Evolutionary conservation across 1,140 invertebrate species (phyloP), one percentile per base, ranked within the genome.

Genomic region (Brachystomella parvula): DNA sequence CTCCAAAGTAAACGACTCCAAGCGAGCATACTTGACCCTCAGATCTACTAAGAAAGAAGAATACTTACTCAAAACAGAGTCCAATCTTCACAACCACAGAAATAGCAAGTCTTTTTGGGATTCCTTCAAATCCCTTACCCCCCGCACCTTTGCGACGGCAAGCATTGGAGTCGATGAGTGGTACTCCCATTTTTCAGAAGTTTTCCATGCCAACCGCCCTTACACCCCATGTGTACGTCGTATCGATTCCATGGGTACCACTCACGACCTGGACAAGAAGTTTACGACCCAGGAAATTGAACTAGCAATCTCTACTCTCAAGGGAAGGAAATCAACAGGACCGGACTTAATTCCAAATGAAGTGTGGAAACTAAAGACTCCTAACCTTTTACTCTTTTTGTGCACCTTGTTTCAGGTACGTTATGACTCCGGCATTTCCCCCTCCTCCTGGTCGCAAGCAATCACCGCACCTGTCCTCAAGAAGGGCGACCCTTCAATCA

Each of bases 331-430:
- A 65, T 64, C 73, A 12, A 61, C 68, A n/a, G 73, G 73, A 47
- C 31, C 53, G 32, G 73, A 75, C 65, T 70, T 65, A 28, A 74
- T 75, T 31, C 58, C 64, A 12, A 66, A 64, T 49, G 72, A 75
- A 62, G 24, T 73, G 12, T 66, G 69, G 61, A 75, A 75, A 65
- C 35, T 53, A 17, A 19, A 53, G 19, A 47, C n/a, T n/a, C 29
- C 12, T 33, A 3, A 30, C 2, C 3, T 31, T 1, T 47, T 6
- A 44, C 0, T 29, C 26, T 12, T 39, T 6, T 32, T 69, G 28
- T n/a, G 61, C 0, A 35, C 30, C 1, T 24, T 56, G 1, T 44
- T 66, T 32, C 63, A 70, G 24, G 17, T 19, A 1, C 19, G 15
- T 28, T 33, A 47, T 15, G 33, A 53, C 15, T 17, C 26, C 3